Percentiles rank a stretch among this genome's conserved stretches.
phyloP scores from a whole-genome alignment of 2,797 vertebrate genomes.

The Propithecus deckenii region DNA sequence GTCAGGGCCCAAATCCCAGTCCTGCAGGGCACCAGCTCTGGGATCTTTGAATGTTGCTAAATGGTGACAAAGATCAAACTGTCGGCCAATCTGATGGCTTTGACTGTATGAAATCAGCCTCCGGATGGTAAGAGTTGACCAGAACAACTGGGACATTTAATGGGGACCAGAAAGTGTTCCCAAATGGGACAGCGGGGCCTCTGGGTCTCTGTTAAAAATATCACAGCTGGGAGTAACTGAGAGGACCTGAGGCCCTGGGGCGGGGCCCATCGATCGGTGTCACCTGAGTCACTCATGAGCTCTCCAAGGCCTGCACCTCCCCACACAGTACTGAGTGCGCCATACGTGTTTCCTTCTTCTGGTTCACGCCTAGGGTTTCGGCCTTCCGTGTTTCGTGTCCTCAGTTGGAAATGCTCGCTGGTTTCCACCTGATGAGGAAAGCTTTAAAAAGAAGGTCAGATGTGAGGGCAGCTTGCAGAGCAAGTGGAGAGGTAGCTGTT shows the following conservation, averaged over 20 bases:
- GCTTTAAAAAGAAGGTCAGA: not conserved
- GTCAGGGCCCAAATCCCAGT: not conserved
- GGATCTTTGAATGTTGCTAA: not conserved
- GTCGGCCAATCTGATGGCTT: rapidly evolving
- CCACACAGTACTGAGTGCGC: too few species aligned
- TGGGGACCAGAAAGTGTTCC: not conserved
- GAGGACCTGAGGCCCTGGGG: rapidly evolving
- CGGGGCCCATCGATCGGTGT: not conserved
- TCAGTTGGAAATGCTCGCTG: not conserved
- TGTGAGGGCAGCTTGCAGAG: not conserved
- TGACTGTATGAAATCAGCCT: not conserved
- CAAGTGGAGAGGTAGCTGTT: not conserved
- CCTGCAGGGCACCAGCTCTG: rapidly evolving
- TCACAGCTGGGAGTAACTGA: too few species aligned
- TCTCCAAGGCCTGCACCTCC: not conserved
- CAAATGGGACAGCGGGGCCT: not conserved
- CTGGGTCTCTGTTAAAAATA: not conserved
- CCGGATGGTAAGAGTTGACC: not conserved
- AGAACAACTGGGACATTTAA: not conserved
- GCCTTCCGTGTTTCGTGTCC: not conserved
- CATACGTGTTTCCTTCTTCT: not conserved
- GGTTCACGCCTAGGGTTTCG: too few species aligned
- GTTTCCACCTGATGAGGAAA: not conserved
- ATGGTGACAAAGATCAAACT: not conserved
- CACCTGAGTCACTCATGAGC: not conserved